Base-by-base conservation (phyloP, 2,888 invertebrate species). In the Clanis bilineata region DNA sequence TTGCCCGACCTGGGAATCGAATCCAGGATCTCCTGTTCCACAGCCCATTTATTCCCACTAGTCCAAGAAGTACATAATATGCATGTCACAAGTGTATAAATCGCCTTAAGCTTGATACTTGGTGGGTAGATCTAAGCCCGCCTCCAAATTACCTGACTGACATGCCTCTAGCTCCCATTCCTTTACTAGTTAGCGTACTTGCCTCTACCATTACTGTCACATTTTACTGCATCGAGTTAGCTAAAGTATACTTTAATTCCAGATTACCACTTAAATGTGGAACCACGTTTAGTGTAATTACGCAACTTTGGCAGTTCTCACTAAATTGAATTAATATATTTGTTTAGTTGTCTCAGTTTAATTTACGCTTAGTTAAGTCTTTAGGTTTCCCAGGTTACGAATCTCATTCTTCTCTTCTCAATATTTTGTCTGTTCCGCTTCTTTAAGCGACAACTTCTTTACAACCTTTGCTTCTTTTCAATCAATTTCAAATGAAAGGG, bases 71-170 rank as follows among this genome's bases (percentile, higher is more conserved):
- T 10, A 18, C 9, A 3, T 15, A 18, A 10, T 10, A 43, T 9
- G 10, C 21, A 43, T 9, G 18, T 10, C 0, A 7, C 18, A 7
- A 47, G 51, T 56, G 39, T 39, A 9, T 32, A n/a, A 9, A 18
- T 21, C 61, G 66, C 67, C 56, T 0, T 0, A 12, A 60, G 54
- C 71, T 66, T 61, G 7, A 75, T 28, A 57, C 69, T 71, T 76
- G 62, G 21, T 25, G 66, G 69, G 47, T 5, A 62, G 61, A 62
- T 63, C 61, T 57, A 70, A 67, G 75, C 68, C 76, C 73, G 71
- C 79, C 76, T 74, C 81, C 80, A 83, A 87, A 86, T 87, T 87
- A 80, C 82, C 80, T 81, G 83, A 83, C 82, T 84, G 82, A 81
- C 84, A 80, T 73, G 76, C 79, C 74, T 74, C 76, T 77, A 77